Evolutionary conservation across 2,797 vertebrate species (phyloP).

Genomic region (Carcharodon carcharias): DNA sequence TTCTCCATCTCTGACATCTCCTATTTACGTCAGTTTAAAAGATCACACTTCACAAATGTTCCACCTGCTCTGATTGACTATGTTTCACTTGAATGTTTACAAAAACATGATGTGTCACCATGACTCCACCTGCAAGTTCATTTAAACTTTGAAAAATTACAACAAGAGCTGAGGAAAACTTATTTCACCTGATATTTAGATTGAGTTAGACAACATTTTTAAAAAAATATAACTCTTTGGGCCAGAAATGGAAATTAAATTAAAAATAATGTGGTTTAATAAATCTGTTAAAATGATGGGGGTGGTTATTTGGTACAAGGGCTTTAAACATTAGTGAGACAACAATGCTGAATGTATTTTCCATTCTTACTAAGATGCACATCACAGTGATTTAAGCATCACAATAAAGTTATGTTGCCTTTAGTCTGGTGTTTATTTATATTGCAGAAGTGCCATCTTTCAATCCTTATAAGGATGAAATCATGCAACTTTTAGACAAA

Average conservation of each 20-base stretch:
- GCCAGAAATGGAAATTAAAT: not conserved
- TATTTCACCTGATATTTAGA: not conserved
- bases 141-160: not conserved
- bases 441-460: not conserved
- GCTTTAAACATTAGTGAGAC: not conserved
- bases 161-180: not conserved
- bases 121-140: not conserved
- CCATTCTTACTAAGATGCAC: not conserved
- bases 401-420: not conserved
- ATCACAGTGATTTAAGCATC: not conserved
- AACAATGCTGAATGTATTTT: not conserved
- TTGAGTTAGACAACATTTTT: not conserved
- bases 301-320: not conserved
- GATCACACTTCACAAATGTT: not conserved
- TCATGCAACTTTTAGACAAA: not conserved
- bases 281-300: not conserved
- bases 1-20: not conserved
- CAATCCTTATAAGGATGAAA: not conserved
- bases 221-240: not conserved
- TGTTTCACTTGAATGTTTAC: not conserved
- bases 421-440: not conserved
- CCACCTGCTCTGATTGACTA: not conserved
- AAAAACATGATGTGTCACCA: not conserved
- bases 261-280: not conserved
- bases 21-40: not conserved